A percentile compares a stretch with the other conserved stretches of the same genome.
Evolutionary conservation across 2,888 invertebrate genomes (phyloP).

Genomic region (Drosophila kuntzei): DNA sequence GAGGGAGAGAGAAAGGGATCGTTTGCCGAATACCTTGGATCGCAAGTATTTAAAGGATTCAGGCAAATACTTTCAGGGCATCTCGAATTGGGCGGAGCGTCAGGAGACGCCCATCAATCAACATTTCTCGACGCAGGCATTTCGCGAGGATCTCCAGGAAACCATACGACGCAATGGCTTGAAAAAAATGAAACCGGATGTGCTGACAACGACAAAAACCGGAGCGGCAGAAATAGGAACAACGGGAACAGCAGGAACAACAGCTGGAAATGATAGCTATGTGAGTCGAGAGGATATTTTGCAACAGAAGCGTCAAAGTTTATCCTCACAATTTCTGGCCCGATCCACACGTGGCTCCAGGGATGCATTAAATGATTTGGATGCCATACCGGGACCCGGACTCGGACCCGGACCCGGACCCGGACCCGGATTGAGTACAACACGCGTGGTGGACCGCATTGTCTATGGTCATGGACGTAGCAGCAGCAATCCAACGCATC

Average conservation of each 20-base stretch:
- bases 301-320: conserved; percentile 84
- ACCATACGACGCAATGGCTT: conserved; percentile 84
- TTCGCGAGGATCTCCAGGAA: conserved; percentile 85
- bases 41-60: conserved; percentile 74
- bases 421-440: no score
- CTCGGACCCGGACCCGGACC: not conserved
- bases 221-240: not conserved
- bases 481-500: conserved; percentile 73
- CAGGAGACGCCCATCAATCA: conserved; percentile 67
- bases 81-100: conserved; percentile 89
- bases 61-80: conserved; percentile 89
- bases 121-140: conserved; percentile 85
- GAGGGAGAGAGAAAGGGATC: conserved; percentile 37
- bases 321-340: conserved; percentile 82
- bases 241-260: no score
- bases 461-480: conserved; percentile 85
- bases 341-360: conserved; percentile 82
- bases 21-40: conserved; percentile 43
- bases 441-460: no score
- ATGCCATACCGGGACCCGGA: conserved; percentile 78
- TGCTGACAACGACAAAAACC: not conserved
- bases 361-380: conserved; percentile 83
- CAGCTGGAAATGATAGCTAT: conserved; percentile 70
- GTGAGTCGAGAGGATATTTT: conserved; percentile 84
- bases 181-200: conserved; percentile 61